Evolutionary conservation across 2,888 invertebrate species (phyloP), one percentile per base, ranked within the genome.

Genomic region (Pachycephus smyrnensis): DNA sequence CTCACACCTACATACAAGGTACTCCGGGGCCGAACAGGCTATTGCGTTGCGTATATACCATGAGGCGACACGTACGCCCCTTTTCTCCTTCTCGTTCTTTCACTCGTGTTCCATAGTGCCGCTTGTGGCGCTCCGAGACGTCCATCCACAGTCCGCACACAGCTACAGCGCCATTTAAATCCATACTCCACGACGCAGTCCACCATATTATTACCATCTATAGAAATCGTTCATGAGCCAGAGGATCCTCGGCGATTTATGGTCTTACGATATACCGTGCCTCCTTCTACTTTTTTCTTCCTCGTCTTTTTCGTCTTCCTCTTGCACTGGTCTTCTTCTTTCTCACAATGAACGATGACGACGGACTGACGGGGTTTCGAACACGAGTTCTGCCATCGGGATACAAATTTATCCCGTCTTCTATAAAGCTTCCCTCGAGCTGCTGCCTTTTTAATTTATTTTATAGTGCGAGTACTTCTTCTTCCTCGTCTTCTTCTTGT

Each of bases 1-100:
- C 81, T 79, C 80, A 77, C 84, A 85, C 85, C 36, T 74, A 74
- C 36, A 68, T 75, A 77, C 73, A 73, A 76, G 71, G 71, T 33
- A 71, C 71, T 71, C 71, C 15, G 32, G 71, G 31, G 31, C 71
- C 71, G 31, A 33, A 71, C 32, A 32, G 71, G 71, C 71, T 55
- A 55, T 55, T 55, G 71, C 71, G 31, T 23, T 31, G 71, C 71
- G 71, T 30, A 35, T 74, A 30, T 33, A 71, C 71, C 32, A 23
- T 32, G 71, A 33, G 32, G 31, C 71, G 71, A 71, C 71, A 32
- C 71, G 71, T 71, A 31, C 71, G 71, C 33, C 71, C 33, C 71
- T 71, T 71, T 71, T 33, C 55, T 55, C 55, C 55, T 55, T 55
- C 55, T 55, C 55, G 55, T 55, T 55, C 55, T 55, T 55, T 55